A percentile compares a stretch with the other conserved stretches of the same genome.
These are phyloP conservation scores for Drosophila kohkoa DNA, from an alignment of 1,140 invertebrate genomes.

Conservation along the genomic window DNA sequence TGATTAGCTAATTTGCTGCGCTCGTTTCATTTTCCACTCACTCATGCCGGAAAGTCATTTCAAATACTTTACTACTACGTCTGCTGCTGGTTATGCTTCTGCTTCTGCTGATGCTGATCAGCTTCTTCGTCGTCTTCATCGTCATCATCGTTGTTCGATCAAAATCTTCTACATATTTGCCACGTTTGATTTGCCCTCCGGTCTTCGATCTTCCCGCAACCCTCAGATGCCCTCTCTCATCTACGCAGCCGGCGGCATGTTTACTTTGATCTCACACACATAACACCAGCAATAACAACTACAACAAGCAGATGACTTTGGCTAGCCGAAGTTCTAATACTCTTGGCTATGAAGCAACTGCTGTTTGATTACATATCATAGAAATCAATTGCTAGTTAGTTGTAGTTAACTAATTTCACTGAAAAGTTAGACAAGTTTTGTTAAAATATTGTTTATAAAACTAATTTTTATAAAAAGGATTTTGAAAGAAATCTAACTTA, in stretches of 20 bases:
- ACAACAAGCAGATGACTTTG: neutral
- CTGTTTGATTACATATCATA: neutral
- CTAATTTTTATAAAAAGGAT: too few relatives aligned
- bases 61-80: constrained; percentile 64
- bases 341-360: neutral
- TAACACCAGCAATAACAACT: constrained; percentile 43
- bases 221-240: constrained; percentile 1
- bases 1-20: constrained; percentile 82
- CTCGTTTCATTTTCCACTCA: constrained; percentile 76
- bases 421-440: too few relatives aligned
- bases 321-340: constrained; percentile 3
- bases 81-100: neutral
- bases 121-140: constrained; percentile 21
- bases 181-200: constrained; percentile 31
- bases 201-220: neutral
- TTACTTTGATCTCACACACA: constrained; percentile 72
- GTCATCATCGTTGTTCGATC: constrained; percentile 67
- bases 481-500: too few relatives aligned
- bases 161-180: constrained; percentile 71
- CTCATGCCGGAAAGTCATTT: constrained; percentile 70
- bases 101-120: constrained; percentile 22
- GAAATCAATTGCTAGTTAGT: neutral
- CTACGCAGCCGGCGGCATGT: constrained; percentile 54
- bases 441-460: too few relatives aligned
- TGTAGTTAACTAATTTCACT: too few relatives aligned